Conservation (phyloP, 2,888 invertebrate species). For the Fragum whitleyi region DNA sequence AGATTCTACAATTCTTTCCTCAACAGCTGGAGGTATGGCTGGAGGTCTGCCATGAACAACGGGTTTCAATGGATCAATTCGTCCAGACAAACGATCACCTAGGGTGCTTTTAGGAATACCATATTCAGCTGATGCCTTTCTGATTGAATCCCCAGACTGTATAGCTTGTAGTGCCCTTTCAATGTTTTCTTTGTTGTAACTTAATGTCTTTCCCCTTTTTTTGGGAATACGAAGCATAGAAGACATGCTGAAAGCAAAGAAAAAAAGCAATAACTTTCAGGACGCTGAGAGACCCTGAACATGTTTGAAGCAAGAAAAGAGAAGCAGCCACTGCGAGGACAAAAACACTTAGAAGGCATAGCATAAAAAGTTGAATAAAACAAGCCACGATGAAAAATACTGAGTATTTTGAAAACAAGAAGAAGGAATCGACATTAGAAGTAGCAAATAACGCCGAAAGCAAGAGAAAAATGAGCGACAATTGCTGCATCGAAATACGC, state of each 20-base stretch:
- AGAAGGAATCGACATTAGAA: no score
- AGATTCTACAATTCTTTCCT: conserved; percentile 12
- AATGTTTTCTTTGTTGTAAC: neutral
- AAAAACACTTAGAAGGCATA: no score
- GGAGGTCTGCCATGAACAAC: conserved; percentile 7
- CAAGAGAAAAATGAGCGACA: no score
- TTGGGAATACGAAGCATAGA: neutral
- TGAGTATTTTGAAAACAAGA: no score
- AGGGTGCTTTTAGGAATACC: conserved; percentile 27
- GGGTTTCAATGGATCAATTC: neutral
- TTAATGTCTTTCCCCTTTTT: conserved; percentile 34
- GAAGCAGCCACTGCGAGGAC: no score
- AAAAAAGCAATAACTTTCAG: no score
- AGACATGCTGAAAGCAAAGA: conserved; percentile 17
- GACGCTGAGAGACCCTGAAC: no score
- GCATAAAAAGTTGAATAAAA: no score
- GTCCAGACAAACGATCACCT: conserved; percentile 27
- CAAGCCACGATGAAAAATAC: no score
- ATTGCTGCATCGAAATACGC: no score
- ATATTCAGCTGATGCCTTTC: conserved; percentile 21
- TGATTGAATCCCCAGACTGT: neutral
- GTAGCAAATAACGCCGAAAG: no score
- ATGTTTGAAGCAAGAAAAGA: no score
- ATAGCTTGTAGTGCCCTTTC: conserved; percentile 22
- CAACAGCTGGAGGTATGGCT: conserved; percentile 21